A percentile compares a stretch with the other conserved stretches of the same genome.
These are phyloP conservation scores for Python bivittatus DNA, from an alignment of 2,113 vertebrate species.

Conservation along the genomic window DNA sequence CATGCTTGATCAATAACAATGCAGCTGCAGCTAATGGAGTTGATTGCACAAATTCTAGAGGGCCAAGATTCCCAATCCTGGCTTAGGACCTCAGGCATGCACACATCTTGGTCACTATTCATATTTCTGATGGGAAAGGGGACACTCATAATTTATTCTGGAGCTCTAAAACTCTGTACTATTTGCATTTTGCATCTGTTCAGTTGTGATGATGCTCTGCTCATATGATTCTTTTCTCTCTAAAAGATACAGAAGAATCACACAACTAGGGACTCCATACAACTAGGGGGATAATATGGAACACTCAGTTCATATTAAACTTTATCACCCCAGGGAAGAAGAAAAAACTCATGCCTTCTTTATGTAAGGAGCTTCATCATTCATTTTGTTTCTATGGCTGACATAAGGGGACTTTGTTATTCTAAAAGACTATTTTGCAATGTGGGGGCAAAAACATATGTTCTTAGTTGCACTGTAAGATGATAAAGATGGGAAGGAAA, in stretches of 20 bases:
- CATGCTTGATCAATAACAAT: neutral
- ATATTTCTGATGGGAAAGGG: neutral
- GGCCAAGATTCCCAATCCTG: neutral
- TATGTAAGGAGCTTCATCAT: neutral
- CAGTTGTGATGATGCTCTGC: neutral
- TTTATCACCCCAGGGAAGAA: neutral
- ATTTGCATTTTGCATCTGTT: neutral
- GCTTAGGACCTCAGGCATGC: neutral
- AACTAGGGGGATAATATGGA: neutral
- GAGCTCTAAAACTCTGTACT: neutral
- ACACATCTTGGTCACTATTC: neutral
- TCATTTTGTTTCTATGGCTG: neutral
- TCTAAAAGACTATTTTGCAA: neutral
- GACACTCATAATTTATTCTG: neutral
- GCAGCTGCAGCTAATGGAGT: neutral
- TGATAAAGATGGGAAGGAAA: neutral
- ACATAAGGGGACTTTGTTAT: neutral
- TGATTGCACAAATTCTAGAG: neutral
- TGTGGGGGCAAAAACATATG: neutral
- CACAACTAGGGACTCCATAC: neutral
- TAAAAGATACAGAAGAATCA: neutral
- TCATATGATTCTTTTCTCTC: neutral
- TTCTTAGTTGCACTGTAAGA: neutral
- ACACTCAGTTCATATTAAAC: neutral
- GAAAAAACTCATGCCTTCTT: neutral